Evolutionary conservation across 2,797 vertebrate species (phyloP), one percentile per base, ranked within the genome.

Genomic region (Protonibea diacanthus): DNA sequence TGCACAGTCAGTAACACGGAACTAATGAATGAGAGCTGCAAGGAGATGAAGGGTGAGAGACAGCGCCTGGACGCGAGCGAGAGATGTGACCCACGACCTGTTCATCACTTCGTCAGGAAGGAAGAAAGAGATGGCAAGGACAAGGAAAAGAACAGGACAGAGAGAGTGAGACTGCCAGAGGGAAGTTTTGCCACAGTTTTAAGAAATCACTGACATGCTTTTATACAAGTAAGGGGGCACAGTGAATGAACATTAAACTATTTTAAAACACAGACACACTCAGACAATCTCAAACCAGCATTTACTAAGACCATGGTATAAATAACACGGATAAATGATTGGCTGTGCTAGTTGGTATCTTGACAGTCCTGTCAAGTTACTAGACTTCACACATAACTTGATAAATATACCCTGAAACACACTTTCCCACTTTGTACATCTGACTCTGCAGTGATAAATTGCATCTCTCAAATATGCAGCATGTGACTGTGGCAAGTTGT

Each of bases 401-500:
- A 57, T 33, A 38, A 25, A n/a, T n/a, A 14, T 18, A n/a, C 5
- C 5, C 44, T 42, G 12, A 49, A 60, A 40, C 49, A 49, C 5
- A n/a, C 20, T 45, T 59, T 40, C 17, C 23, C 33, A 13, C 4
- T 47, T 20, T 8, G 27, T 14, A 14, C 27, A 29, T 61, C 23
- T 40, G 21, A 12, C 25, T 55, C 65, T 70, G 17, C 29, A 18
- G 40, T 51, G 66, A 71, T 59, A 18, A 47, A 58, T 62, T 25
- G 58, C 68, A 59, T 8, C 33, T 61, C 23, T 74, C 29, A 53
- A 40, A 48, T 27, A 53, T 72, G 38, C 57, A 67, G 42, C 51
- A 40, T 14, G 18, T 75, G 49, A 62, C 25, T 61, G 25, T 38
- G 33, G 33, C 51, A 53, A 55, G 42, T 38, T 74, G 23, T 47